Evolutionary conservation across 2,888 invertebrate species (phyloP), one percentile per base, ranked within the genome.

Genomic region (Napeogenes inachia): DNA sequence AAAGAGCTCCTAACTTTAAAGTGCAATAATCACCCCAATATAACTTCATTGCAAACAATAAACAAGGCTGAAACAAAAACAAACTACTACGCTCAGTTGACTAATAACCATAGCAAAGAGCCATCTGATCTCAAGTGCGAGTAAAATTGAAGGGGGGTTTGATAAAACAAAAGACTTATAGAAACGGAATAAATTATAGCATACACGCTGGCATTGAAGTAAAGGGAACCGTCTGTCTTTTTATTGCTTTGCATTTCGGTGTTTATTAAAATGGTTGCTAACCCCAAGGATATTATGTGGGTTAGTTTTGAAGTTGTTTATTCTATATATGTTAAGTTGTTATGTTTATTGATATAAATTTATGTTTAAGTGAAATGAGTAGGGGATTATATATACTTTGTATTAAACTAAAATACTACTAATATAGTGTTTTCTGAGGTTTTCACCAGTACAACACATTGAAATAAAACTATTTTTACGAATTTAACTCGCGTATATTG

Each of bases 151-250:
- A 60, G 62, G 57, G 66, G 63, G 62, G 33, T 47, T 57, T n/a
- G 59, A 55, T 64, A 66, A 68, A 69, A 69, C 68, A 69, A 69
- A 66, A 72, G 72, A 81, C 80, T 81, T 75, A 75, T 72, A 71
- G 74, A 74, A 76, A 76, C 73, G 73, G 76, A 81, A 87, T 85
- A 82, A 87, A 86, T 76, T 85, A 88, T 86, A 78, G 83, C 80
- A 77, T 80, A 74, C 77, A 75, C 78, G 78, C 79, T 81, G 78
- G 77, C 80, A 77, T 76, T 74, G 62, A 66, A 76, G 75, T 78
- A 76, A 73, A 72, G 74, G 77, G 78, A 75, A 73, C 75, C 79
- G 76, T 77, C 77, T 79, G 84, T 78, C 78, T 81, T 84, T 84
- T 85, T 80, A 81, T 79, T 78, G 80, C 77, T 75, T 61, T 65